Conservation (phyloP, 2,888 invertebrate species). For the Nymphalis urticae region DNA sequence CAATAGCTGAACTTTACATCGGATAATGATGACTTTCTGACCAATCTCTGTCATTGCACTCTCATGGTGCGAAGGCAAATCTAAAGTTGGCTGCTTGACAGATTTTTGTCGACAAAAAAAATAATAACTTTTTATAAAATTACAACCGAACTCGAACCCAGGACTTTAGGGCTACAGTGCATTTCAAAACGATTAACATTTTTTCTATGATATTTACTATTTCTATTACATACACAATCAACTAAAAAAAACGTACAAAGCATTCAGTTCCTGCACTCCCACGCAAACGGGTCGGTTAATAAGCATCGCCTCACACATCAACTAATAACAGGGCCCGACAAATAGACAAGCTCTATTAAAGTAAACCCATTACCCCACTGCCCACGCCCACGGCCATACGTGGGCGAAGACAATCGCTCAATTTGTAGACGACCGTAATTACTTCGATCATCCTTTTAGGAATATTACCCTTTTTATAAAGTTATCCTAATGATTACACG, state of each 20-base stretch:
- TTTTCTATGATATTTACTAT: neutral
- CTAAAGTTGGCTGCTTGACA: too few relatives aligned
- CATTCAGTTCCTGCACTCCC: constrained; percentile 17
- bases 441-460: constrained; percentile 33
- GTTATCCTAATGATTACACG: neutral
- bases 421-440: constrained; percentile 39
- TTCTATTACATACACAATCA: constrained; percentile 15
- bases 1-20: too few relatives aligned
- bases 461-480: constrained; percentile 21
- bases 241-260: constrained; percentile 15
- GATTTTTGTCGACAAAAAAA: too few relatives aligned
- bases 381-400: constrained; percentile 37
- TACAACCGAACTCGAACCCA: too few relatives aligned
- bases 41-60: too few relatives aligned
- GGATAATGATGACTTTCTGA: too few relatives aligned
- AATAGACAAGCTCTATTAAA: constrained; percentile 35
- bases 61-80: too few relatives aligned
- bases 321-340: constrained; percentile 33
- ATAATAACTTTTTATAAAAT: too few relatives aligned
- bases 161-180: too few relatives aligned
- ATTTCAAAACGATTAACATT: neutral
- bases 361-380: constrained; percentile 33
- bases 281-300: constrained; percentile 24
- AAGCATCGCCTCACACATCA: constrained; percentile 29
- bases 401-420: constrained; percentile 42